A percentile compares a stretch with the other conserved stretches of the same genome.
These are phyloP conservation scores for Drosophila vallismaia DNA, from an alignment of 2,888 invertebrate species.

Conservation along the genomic window DNA sequence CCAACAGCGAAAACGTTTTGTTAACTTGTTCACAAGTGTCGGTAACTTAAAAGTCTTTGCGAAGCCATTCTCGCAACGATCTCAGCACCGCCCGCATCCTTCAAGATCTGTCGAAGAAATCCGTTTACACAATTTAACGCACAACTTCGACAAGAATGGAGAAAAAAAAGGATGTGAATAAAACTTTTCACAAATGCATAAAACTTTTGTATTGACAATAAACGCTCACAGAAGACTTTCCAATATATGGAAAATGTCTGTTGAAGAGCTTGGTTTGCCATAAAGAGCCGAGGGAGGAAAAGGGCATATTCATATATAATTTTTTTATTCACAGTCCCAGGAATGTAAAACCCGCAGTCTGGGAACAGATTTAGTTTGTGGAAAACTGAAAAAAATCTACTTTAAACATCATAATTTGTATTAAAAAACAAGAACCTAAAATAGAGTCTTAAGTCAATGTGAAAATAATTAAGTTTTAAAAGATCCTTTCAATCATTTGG, in stretches of 20 bases:
- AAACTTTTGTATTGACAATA: constrained; percentile 80
- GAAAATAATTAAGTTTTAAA: constrained; percentile 1
- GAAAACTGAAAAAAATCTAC: constrained; percentile 35
- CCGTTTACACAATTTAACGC: constrained; percentile 68
- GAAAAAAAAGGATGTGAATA: constrained; percentile 25
- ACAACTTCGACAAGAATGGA: constrained; percentile 44
- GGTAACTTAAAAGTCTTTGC: constrained; percentile 37
- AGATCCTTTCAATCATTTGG: not conserved
- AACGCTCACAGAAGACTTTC: constrained; percentile 54
- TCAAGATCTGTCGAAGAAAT: constrained; percentile 52
- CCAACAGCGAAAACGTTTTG: constrained; percentile 64
- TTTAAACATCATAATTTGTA: not conserved
- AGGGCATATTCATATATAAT: constrained; percentile 25
- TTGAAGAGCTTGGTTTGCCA: constrained; percentile 1
- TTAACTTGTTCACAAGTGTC: constrained; percentile 68
- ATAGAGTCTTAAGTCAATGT: not conserved
- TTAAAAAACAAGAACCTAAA: too few relatives aligned
- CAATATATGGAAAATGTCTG: constrained; percentile 20
- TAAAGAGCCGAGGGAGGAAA: constrained; percentile 11
- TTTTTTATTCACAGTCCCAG: constrained; percentile 5
- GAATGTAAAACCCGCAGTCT: constrained; percentile 69
- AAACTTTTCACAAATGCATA: constrained; percentile 54
- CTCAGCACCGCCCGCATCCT: constrained; percentile 29
- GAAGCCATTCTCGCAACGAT: constrained; percentile 42
- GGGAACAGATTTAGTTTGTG: constrained; percentile 58